Base-by-base conservation (phyloP, 2,888 invertebrate genomes). In the Metalampra italica region DNA sequence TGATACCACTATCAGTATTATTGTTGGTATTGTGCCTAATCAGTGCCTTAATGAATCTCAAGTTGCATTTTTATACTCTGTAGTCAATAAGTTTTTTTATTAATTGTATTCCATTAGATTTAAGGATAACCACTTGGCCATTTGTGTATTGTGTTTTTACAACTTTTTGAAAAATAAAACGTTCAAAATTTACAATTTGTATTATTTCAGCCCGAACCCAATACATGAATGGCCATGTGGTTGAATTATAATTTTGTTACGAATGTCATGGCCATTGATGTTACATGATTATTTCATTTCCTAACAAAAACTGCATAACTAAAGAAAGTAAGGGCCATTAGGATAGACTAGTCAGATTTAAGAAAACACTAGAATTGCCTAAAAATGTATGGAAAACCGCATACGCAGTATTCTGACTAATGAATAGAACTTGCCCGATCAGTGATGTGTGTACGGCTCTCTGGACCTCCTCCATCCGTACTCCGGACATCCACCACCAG, bases 151-250 rank as follows among this genome's bases (percentile, higher is more conserved):
- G 70, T 69, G 62, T 78, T 72, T n/a, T 68, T 66, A 63, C 52
- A 52, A 55, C 68, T 70, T 75, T 78, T 22, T 22, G 22, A 22
- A 5, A 82, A 82, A 81, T 53, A 59, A 64, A 57, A 66, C 72
- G 73, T 69, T 71, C 50, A 55, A 61, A 56, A 51, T 43, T 68
- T 9, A 37, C 29, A n/a, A 14, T 30, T 45, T 83, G 71, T 86
- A 59, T 88, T 65, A 85, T 87, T 87, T 85, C 78, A 76, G 75
- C 57, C 53, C 47, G 44, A 59, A 66, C 73, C 71, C 64, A 70
- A 72, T 75, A 73, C 88, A 85, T 86, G 68, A 73, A 83, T 87
- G 88, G 87, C 83, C 86, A 83, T 84, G 84, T 85, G 80, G 77
- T 78, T 67, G 41, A 64, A 63, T 57, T 65, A 54, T 62, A 45